Evolutionary conservation across 2,113 vertebrate genomes (phyloP), one percentile per base, ranked within the genome.

Genomic region (Protobothrops flavoviridis): DNA sequence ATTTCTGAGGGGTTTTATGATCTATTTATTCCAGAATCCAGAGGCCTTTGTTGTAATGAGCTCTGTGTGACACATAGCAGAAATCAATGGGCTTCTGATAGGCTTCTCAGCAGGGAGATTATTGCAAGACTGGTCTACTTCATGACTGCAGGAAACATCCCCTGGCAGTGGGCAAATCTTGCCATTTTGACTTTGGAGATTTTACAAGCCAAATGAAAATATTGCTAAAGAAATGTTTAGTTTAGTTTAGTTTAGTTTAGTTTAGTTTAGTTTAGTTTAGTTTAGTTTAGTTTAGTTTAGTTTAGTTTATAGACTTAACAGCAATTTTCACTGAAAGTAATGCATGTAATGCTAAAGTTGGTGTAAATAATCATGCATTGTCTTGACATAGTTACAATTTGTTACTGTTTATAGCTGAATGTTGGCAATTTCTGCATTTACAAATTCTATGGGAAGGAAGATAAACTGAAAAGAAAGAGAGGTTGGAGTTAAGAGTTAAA

Each of bases 1-100:
- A 48, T 53, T 53, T 50, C 55, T 20, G 23, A 11, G 87, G 26
- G 85, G 7, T 21, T 94, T 91, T 92, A 87, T 61, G 87, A 93
- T 94, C 88, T 13, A 92, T 74, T 86, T 95, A 93, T 29, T 89
- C 48, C 86, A 87, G 91, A 90, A 21, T 90, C 11, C 50, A 93
- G 90, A 0, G 1, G n/a, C 74, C 13, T 39, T 48, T 64, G 29
- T 33, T 94, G 64, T 85, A 86, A 91, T 45, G 48, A 90, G 87
- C 69, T 53, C 69, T 11, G n/a, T 90, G 48, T 43, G 48, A 45
- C 91, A 57, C 33, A 53, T 12, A 55, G 61, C 87, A 94, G 85
- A 59, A 93, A 33, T 56, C 88, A 86, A 90, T 87, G n/a, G 55
- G 45, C 86, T 90, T 93, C 74, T 64, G 55, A 93, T 64, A 93